Evolutionary conservation across 2,888 invertebrate species (phyloP), one percentile per base, ranked within the genome.

Genomic region (Trichacis sp.): DNA sequence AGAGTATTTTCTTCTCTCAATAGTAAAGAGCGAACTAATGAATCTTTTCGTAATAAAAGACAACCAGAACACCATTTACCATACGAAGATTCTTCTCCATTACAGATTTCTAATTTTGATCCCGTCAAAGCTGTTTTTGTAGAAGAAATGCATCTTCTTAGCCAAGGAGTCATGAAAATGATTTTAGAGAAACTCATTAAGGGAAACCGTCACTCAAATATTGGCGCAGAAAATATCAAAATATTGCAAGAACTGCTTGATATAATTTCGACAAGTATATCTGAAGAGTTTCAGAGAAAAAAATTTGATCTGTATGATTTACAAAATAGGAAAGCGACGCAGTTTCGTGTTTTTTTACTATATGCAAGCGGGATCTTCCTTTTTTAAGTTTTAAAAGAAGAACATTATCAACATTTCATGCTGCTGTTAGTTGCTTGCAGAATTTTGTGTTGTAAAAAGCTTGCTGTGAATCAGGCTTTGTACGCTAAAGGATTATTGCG

Each of bases 231-330:
- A 20, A 43, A 38, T 11, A 36, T n/a, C n/a, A 8, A 53, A n/a
- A 12, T 42, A 15, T 52, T 56, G n/a, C 53, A 50, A 38, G 9
- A 3, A 38, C 2, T 17, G 20, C 33, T 55, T 0, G 14, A 48
- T 14, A 3, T 33, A n/a, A 24, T 65, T 2, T 19, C 50, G 3
- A 19, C 43, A 18, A 43, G 52, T n/a, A 50, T 73, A 8, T 69
- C 71, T 6, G 2, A 5, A 3, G 73, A 74, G 45, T 73, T 74
- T 48, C 70, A 73, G 60, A 57, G 72, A 18, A 71, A 61, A n/a
- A 49, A 57, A 17, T 66, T 68, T 14, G 59, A 69, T 33, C 15
- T 70, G 1, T 38, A 46, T 12, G 58, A 69, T 8, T 18, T 59
- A 8, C n/a, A 5, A 9, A 46, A 59, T 17, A 73, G 65, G 68